Conservation (phyloP, 2,888 invertebrate species). For the Lingula anatina region DNA sequence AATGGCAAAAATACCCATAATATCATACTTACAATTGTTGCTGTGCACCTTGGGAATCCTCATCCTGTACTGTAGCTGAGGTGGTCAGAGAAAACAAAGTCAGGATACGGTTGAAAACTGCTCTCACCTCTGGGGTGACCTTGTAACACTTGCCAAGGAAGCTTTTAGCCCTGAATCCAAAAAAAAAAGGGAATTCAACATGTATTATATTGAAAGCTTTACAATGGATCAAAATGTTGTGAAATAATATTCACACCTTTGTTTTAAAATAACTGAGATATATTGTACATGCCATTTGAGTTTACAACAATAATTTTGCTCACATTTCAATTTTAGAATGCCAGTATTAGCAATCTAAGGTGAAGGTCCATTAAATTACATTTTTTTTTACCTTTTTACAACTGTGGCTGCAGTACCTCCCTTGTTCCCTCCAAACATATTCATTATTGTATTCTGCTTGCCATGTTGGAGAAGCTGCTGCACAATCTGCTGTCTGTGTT, state of each 20-base stretch:
- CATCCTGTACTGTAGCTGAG: slow-evolving; percentile 40
- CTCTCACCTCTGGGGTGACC: slow-evolving; percentile 37
- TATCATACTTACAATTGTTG: slow-evolving; percentile 29
- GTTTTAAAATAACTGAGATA: too few relatives aligned
- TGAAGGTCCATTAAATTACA: background rate
- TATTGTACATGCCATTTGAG: too few relatives aligned
- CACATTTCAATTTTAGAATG: too few relatives aligned
- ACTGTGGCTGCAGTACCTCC: background rate
- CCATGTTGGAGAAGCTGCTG: slow-evolving; percentile 44
- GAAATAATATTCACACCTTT: too few relatives aligned
- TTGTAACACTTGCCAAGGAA: slow-evolving; percentile 48
- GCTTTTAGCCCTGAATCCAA: slow-evolving; percentile 28
- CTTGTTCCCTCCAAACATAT: slow-evolving; percentile 25
- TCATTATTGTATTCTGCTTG: slow-evolving; percentile 34
- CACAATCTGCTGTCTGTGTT: slow-evolving; percentile 32
- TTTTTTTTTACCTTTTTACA: background rate
- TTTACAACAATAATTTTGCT: too few relatives aligned
- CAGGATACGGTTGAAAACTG: slow-evolving; percentile 52
- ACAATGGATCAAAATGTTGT: too few relatives aligned
- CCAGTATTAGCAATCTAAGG: too few relatives aligned
- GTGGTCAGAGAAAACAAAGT: slow-evolving; percentile 52
- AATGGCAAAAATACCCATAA: too few relatives aligned
- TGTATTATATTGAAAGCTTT: background rate
- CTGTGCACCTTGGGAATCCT: slow-evolving; percentile 37
- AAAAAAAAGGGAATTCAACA: background rate